Base-by-base conservation (phyloP, 2,113 vertebrate genomes). In the Colius striatus region DNA sequence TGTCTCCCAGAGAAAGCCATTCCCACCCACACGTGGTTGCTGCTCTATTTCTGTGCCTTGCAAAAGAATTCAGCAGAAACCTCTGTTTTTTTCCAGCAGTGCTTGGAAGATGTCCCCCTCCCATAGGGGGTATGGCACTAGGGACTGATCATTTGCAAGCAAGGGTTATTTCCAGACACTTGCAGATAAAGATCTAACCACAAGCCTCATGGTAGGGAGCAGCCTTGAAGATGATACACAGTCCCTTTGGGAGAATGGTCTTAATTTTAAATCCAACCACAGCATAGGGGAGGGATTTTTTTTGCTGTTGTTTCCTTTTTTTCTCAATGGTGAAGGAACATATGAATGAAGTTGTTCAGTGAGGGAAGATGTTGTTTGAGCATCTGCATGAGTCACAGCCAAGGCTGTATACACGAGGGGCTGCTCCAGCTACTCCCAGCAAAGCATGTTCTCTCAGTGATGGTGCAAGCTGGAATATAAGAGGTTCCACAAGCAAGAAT, bases 181-280 rank as follows among this genome's bases (percentile, higher is more conserved):
- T 15, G 63, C 27, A 89, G 94, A 84, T 84, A 80, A 79, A 89
- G 72, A 90, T 93, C 90, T 76, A 13, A 80, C 90, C 90, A 51
- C 75, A 7, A 63, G 36, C 90, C 84, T 75, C 66, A 18, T 1
- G 3, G n/a, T 25, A 11, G 61, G 38, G 41, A 82, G 23, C 23
- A 70, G 41, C 21, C 57, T 47, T 36, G 60, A 54, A 60, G 65
- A 88, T 34, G 51, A 74, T 70, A 62, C 80, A 36, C 26, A n/a
- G 32, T 27, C 65, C 83, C 48, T 41, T 13, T 4, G 21, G 89
- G 79, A 89, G 6, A 45, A 51, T 16, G 65, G 38, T 81, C 83
- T 57, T 86, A 17, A 84, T 90, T 87, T 86, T 9, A 32, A 84
- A 63, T 11, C 29, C 36, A 53, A 60, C 89, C 79, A 32, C 68